Base-by-base conservation (phyloP, 35 echinoderm and acorn worm species). In the Lytechinus variegatus region DNA sequence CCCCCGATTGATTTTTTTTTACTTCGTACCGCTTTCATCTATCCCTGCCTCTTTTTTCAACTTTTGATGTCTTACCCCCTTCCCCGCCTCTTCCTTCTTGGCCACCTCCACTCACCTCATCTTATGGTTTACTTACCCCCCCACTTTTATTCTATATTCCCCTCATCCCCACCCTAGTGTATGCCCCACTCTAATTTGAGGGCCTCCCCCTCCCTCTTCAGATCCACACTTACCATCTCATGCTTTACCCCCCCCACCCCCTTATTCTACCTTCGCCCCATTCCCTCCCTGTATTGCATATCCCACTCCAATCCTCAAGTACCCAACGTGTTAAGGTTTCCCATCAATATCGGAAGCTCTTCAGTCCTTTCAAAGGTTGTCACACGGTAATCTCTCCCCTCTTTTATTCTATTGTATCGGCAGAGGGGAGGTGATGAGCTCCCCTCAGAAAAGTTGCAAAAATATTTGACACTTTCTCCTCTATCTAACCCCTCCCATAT, bases 131-230 rank as follows among this genome's bases (percentile, higher is more conserved):
- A 44, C 33, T 14, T 1, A 2, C 61, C 61, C 61, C 61, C 16
- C 0, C 16, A 11, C 16, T 16, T 21, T 1, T 0, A 5, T 19
- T 21, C 14, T 5, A 0, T 5, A 0, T 21, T 16, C 11, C 0
- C 56, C 12, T n/a, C 56, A 10, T 58, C 3, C 3, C 3, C 56
- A 1, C 12, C 56, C 12, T 13, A 10, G 1, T 13, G 9, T 1
- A 13, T 3, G 56, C 4, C 56, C 12, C 57, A 10, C 57, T n/a
- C n/a, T n/a, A n/a, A n/a, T n/a, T n/a, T n/a, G n/a, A n/a, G n/a
- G n/a, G n/a, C n/a, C n/a, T n/a, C n/a, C n/a, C n/a, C n/a, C n/a
- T n/a, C n/a, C n/a, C n/a, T n/a, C n/a, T n/a, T n/a, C n/a, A n/a
- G n/a, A n/a, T n/a, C n/a, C n/a, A n/a, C n/a, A n/a, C n/a, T n/a